These are phyloP conservation scores for Lepilemur ruficaudatus DNA, from an alignment of 2,797 vertebrate genomes.

Conservation along the genomic window DNA sequence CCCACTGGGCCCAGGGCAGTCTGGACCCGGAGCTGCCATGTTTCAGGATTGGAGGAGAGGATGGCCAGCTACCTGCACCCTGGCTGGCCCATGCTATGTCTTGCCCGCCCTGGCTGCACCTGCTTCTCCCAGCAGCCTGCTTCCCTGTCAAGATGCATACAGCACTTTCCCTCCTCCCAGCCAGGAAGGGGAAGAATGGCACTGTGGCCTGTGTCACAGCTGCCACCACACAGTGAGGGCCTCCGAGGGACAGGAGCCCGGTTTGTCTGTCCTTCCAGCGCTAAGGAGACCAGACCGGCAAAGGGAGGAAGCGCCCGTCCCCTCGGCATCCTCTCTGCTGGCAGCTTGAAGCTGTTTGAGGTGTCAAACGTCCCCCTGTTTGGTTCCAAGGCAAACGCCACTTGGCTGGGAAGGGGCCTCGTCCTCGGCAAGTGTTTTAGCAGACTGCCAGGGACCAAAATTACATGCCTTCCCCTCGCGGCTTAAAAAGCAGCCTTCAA, in stretches of 20 bases:
- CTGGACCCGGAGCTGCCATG: neutral
- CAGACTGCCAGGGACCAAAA: slow-evolving; percentile 60
- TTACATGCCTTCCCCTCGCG: slow-evolving; percentile 22
- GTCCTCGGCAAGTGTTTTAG: slow-evolving; percentile 50
- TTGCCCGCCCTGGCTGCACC: no score
- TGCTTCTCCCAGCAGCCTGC: neutral
- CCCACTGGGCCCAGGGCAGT: neutral
- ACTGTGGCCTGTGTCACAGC: neutral
- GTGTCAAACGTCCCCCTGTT: neutral
- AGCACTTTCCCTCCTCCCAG: neutral
- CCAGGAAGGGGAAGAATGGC: neutral
- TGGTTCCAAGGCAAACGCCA: neutral
- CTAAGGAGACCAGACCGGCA: neutral
- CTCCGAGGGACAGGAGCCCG: neutral
- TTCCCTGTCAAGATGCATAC: neutral
- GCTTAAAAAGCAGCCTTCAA: slow-evolving; percentile 39
- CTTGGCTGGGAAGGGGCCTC: neutral
- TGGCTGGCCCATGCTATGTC: neutral
- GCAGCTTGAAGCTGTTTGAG: slow-evolving; percentile 28
- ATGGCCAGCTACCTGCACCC: neutral
- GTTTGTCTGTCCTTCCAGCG: neutral
- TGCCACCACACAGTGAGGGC: neutral
- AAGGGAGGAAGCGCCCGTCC: neutral
- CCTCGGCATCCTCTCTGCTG: neutral
- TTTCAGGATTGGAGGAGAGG: neutral